Percentiles rank a stretch among this genome's conserved stretches.
phyloP scores from a whole-genome alignment of 2,113 vertebrate genomes.

The Rhineura floridana region DNA sequence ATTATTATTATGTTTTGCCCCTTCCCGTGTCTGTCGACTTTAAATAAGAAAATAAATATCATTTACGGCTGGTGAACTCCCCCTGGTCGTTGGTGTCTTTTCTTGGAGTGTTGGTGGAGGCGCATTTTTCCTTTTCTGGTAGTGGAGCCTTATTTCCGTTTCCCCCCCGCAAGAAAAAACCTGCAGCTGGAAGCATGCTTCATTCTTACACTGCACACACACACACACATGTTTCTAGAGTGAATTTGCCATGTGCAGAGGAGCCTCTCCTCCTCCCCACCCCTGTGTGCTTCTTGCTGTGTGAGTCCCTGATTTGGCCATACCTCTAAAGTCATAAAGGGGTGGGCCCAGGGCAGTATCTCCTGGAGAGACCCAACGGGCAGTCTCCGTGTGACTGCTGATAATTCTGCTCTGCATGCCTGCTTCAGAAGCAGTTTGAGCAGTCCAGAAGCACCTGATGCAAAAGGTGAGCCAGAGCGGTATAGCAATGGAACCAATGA shows the following conservation, averaged over 20 bases:
- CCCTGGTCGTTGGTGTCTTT: neutral
- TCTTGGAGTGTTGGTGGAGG: neutral
- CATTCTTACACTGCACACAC: too few species aligned
- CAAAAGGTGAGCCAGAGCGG: too few species aligned
- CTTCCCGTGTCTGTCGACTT: slow-evolving; percentile 42
- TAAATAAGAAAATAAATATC: slow-evolving; percentile 75
- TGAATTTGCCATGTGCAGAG: too few species aligned
- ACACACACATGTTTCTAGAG: neutral
- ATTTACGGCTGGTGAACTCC: slow-evolving; percentile 57
- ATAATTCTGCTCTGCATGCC: neutral
- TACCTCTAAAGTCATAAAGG: neutral
- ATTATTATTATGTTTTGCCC: slow-evolving; percentile 52
- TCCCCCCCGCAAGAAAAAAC: neutral
- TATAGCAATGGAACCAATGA: too few species aligned
- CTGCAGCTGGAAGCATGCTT: neutral
- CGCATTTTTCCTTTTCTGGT: neutral
- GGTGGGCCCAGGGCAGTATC: neutral
- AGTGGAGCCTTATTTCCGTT: too few species aligned
- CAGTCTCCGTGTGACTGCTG: neutral
- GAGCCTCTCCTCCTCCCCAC: too few species aligned
- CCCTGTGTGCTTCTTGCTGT: neutral
- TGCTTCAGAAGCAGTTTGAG: neutral
- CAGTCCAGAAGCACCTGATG: too few species aligned
- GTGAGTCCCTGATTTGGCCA: neutral
- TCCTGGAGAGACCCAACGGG: neutral